Base-by-base conservation (phyloP, 2,113 vertebrate genomes). In the Amia ocellicauda region DNA sequence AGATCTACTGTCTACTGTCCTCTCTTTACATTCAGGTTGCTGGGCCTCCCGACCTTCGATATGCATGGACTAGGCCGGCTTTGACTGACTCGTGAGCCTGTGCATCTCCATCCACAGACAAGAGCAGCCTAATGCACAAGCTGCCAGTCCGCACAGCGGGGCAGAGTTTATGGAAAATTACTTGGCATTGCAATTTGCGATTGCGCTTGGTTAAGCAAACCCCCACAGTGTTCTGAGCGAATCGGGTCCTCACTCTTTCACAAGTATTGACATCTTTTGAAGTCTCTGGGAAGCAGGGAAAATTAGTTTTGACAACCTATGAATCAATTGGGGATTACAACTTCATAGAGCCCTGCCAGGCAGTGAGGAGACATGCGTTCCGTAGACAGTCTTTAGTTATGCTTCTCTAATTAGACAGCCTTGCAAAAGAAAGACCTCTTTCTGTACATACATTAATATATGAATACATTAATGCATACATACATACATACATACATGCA, bases 291-390 rank as follows among this genome's bases (percentile, higher is more conserved):
- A 69, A 67, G 60, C 60, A 63, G 59, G 66, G 36, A 64, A n/a
- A 19, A 67, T 68, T 55, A 67, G 69, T 64, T 76, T 60, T 58
- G 68, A 71, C 63, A 68, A 66, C 53, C 27, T 63, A 62, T 41
- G 69, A 79, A 81, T 78, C 71, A 70, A 69, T 80, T 62, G 22
- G 20, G 54, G 65, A 74, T 78, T 80, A 80, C 47, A 58, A 75
- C 71, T 74, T 74, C 69, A 77, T 65, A 75, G 68, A 42, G 4
- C 51, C 68, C 70, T 69, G 67, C 31, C 14, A 70, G 58, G 69
- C 36, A 19, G 19, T 14, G 26, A 52, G 58, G 59, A 51, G 65
- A 41, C 61, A 68, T 10, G 28, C 9, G 23, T 67, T 40, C 20
- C 28, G 54, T 23, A 62, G 63, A 54, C 58, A 54, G 53, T 61